phyloP scores from a whole-genome alignment of 2,888 invertebrate genomes.

The Blastobasis adustella region DNA sequence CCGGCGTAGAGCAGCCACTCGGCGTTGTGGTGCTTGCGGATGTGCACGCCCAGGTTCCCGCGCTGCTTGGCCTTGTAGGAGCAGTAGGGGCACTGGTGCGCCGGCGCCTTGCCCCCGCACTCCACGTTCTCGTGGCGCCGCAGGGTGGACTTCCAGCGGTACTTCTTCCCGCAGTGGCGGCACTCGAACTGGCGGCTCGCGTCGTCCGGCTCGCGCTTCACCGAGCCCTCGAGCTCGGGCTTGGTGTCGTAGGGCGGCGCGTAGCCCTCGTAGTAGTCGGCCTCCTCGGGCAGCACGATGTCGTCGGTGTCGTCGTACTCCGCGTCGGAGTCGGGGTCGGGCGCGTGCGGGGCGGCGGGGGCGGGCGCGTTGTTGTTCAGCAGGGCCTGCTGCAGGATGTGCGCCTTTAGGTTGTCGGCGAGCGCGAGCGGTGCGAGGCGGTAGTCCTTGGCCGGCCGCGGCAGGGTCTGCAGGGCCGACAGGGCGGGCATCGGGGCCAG shows the following conservation, averaged over 20 bases:
- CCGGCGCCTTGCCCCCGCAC: slow-evolving; percentile 88
- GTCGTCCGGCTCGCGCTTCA: slow-evolving; percentile 58
- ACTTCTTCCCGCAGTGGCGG: slow-evolving; percentile 88
- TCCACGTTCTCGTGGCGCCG: slow-evolving; percentile 88
- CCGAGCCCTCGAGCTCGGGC: slow-evolving; percentile 48
- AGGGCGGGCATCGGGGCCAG: slow-evolving; percentile 27
- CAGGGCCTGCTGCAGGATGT: slow-evolving; percentile 53
- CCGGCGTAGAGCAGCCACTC: slow-evolving; percentile 71
- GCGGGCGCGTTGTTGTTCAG: slow-evolving; percentile 51
- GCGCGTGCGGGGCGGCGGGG: slow-evolving; percentile 43
- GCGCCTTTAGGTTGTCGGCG: slow-evolving; percentile 43
- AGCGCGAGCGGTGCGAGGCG: slow-evolving; percentile 16
- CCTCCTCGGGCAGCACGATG: slow-evolving; percentile 64
- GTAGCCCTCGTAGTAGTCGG: slow-evolving; percentile 36
- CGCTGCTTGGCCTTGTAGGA: slow-evolving; percentile 86
- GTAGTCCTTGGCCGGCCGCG: slow-evolving; percentile 21
- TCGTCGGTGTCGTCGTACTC: slow-evolving; percentile 72
- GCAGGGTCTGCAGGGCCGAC: slow-evolving; percentile 37
- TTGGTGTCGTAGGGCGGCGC: slow-evolving; percentile 28
- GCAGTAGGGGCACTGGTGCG: slow-evolving; percentile 87
- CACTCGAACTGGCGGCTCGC: slow-evolving; percentile 82
- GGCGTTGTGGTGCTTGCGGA: slow-evolving; percentile 82
- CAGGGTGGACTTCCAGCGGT: slow-evolving; percentile 90
- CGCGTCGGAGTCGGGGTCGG: slow-evolving; percentile 65
- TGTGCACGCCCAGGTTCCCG: slow-evolving; percentile 87